These are phyloP conservation scores for Orthonychiurus folsomi DNA, from an alignment of 2,888 invertebrate genomes.

Conservation along the genomic window DNA sequence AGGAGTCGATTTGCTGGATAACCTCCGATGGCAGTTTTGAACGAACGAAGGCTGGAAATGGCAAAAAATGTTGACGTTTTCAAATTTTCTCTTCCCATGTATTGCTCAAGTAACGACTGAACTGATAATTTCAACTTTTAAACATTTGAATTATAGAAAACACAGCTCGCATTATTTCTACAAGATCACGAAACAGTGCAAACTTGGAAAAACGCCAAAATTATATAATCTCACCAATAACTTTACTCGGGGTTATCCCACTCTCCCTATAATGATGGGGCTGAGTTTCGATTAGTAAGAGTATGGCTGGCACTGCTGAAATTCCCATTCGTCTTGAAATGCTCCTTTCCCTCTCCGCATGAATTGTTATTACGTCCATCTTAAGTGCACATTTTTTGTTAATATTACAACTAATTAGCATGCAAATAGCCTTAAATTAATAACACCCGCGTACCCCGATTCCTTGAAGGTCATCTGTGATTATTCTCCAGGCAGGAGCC, in stretches of 20 bases:
- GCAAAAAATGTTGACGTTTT: not conserved
- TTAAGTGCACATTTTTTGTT: too few species aligned
- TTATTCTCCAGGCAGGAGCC: conserved; percentile 73
- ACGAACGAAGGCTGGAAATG: conserved; percentile 66
- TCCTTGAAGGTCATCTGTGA: conserved; percentile 78
- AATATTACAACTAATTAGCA: too few species aligned
- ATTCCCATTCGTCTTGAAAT: conserved; percentile 71
- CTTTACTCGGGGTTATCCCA: conserved; percentile 65
- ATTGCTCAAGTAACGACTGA: too few species aligned
- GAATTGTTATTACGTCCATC: conserved; percentile 64
- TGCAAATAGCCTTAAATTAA: too few species aligned
- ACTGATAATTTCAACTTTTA: too few species aligned
- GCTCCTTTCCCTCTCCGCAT: conserved; percentile 71
- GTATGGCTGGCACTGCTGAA: conserved; percentile 69
- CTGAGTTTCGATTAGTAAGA: conserved; percentile 72
- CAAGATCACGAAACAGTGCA: too few species aligned
- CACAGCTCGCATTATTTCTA: too few species aligned
- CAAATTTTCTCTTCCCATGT: too few species aligned
- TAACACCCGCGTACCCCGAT: conserved; percentile 65
- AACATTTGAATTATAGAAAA: not conserved
- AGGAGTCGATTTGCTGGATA: conserved; percentile 59
- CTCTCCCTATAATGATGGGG: conserved; percentile 74
- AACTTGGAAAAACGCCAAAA: too few species aligned
- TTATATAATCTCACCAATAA: conserved; percentile 56
- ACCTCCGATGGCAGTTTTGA: conserved; percentile 76